Percentiles rank a stretch among this genome's conserved stretches.
These are phyloP conservation scores for Isurus oxyrinchus DNA, from an alignment of 2,113 vertebrate genomes.

Conservation along the genomic window DNA sequence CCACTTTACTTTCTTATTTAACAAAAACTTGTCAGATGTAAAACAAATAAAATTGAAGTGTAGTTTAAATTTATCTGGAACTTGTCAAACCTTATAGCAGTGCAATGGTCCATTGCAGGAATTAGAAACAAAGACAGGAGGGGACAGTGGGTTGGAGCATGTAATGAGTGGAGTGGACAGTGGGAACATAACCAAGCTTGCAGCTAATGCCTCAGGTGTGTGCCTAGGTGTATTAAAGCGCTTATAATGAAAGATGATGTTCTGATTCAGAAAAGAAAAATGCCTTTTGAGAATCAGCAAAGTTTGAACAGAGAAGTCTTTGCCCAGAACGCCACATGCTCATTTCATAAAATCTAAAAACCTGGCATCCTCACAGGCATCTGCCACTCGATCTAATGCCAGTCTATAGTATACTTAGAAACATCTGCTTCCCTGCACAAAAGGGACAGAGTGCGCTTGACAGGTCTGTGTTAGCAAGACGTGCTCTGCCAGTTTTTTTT, in stretches of 20 bases:
- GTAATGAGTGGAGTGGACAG: not conserved
- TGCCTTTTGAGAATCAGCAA: slow-evolving; percentile 24
- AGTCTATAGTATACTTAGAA: slow-evolving; percentile 91
- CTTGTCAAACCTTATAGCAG: slow-evolving; percentile 17
- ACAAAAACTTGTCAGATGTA: slow-evolving; percentile 23
- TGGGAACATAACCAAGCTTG: not conserved
- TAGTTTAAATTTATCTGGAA: slow-evolving; percentile 17
- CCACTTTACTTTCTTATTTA: not conserved
- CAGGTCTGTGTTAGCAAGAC: slow-evolving; percentile 84
- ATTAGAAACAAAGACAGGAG: slow-evolving; percentile 7
- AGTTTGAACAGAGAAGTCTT: slow-evolving; percentile 33
- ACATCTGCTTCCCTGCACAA: slow-evolving; percentile 95
- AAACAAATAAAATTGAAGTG: slow-evolving; percentile 18
- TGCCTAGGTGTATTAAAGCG: not conserved
- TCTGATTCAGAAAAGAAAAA: not conserved
- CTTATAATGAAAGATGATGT: not conserved
- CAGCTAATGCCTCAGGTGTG: not conserved
- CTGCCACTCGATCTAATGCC: slow-evolving; percentile 89
- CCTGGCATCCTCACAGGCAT: slow-evolving; percentile 96
- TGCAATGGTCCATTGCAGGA: not conserved
- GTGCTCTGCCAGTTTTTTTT: slow-evolving; percentile 82
- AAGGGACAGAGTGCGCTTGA: slow-evolving; percentile 79
- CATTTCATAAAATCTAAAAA: slow-evolving; percentile 90
- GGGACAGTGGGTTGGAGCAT: not conserved
- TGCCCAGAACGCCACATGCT: slow-evolving; percentile 66